A percentile compares a stretch with the other conserved stretches of the same genome.
phyloP scores from a whole-genome alignment of 2,888 invertebrate species.

The Athrips mouffetella region DNA sequence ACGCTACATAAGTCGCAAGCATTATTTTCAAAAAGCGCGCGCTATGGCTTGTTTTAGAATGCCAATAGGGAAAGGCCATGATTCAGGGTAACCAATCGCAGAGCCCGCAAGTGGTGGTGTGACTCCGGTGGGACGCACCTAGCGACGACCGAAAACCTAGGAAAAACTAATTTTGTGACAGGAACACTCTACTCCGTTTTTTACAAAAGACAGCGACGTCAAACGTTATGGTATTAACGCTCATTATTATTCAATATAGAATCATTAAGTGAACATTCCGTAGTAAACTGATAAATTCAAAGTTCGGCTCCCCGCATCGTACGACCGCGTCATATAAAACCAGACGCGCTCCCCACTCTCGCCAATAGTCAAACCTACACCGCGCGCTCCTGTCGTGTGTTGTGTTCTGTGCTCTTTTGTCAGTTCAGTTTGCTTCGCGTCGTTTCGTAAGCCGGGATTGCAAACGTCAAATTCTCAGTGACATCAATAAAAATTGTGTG shows the following conservation, averaged over 20 bases:
- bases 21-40: slow-evolving; percentile 46
- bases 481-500: slow-evolving; percentile 61
- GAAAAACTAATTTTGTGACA: slow-evolving; percentile 38
- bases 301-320: slow-evolving; percentile 68
- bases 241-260: slow-evolving; percentile 24
- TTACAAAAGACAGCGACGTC: neutral
- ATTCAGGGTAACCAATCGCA: slow-evolving; percentile 52
- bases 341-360: slow-evolving; percentile 61
- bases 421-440: slow-evolving; percentile 46
- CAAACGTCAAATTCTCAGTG: slow-evolving; percentile 60
- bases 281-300: slow-evolving; percentile 51
- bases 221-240: neutral
- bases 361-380: slow-evolving; percentile 63
- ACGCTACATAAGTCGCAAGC: neutral
- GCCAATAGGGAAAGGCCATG: slow-evolving; percentile 48
- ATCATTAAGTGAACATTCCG: slow-evolving; percentile 35
- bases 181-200: slow-evolving; percentile 10
- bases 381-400: slow-evolving; percentile 42
- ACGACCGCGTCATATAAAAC: slow-evolving; percentile 73
- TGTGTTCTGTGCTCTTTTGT: slow-evolving; percentile 45
- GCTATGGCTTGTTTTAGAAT: slow-evolving; percentile 23
- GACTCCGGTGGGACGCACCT: slow-evolving; percentile 67
- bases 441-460: slow-evolving; percentile 56
- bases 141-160: slow-evolving; percentile 27
- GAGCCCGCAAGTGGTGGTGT: slow-evolving; percentile 69